Evolutionary conservation across 2,113 vertebrate genomes (phyloP), one percentile per base, ranked within the genome.

Genomic region (Oreocharis arfaki): DNA sequence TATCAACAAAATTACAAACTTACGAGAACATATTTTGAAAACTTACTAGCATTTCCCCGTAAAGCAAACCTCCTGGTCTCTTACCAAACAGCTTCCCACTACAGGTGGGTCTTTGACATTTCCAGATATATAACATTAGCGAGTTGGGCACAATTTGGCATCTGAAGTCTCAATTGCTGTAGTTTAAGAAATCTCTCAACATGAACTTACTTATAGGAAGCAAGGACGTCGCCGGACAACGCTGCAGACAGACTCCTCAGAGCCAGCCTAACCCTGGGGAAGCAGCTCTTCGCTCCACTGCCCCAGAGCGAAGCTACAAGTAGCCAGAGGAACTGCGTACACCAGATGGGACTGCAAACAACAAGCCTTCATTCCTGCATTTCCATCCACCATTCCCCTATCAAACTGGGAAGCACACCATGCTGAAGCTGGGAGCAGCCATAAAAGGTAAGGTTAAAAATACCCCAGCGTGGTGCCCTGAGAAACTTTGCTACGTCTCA

Each of bases 231-330:
- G 30, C 20, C 1, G 0, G 46, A 14, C 26, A 42, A 39, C 1
- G 8, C n/a, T 56, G 37, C 7, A 32, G 53, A 20, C 0, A 2
- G 26, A 13, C 26, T 33, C 11, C 0, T 4, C 35, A n/a, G n/a
- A 80, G 46, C 16, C 37, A 53, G 19, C 7, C 37, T 17, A 12
- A 6, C 10, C 18, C 11, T 4, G 8, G 24, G 39, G 41, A 67
- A 67, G 14, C 22, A 61, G 26, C 26, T 47, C 44, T 4, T n/a
- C 4, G 42, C 78, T 24, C 27, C 3, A 3, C 46, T 24, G 41
- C 19, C 9, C 4, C 41, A 22, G 7, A 42, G 47, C 1, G 0
- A 32, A 71, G 53, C 41, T 20, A 10, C 8, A 21, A 15, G 37
- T 0, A 30, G 28, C 35, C 63, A 35, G 16, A 10, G 3, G 3